Base-by-base conservation (phyloP, 1,140 invertebrate species). In the Bombus breviceps region DNA sequence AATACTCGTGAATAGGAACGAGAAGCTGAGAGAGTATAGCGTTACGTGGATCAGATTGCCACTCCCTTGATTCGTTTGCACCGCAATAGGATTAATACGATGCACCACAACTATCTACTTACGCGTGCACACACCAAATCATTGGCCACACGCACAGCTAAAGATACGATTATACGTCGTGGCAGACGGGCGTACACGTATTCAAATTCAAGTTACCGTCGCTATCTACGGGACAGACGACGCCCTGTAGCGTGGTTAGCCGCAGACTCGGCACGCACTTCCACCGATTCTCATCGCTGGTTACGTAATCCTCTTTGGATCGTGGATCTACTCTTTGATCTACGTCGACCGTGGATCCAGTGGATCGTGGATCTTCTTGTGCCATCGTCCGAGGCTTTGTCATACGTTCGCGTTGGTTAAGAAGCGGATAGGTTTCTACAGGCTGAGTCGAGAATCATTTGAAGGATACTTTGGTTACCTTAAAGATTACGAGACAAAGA, bases 221-320 rank as follows among this genome's bases (percentile, higher is more conserved):
- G 69, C 83, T 88, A 90, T 78, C 86, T 86, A 66, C 80, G 79
- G 87, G 83, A 82, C 76, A 89, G 87, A 53, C 88, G 59, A 82
- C 43, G 68, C 72, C 80, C 89, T 88, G 91, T 87, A 85, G 12
- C 91, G 90, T 81, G 90, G 90, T 91, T 90, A 92, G 88, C 92
- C 90, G 87, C 92, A 93, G 87, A 93, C 90, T 88, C 89, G 87
- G 89, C 89, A 90, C 84, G 81, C 82, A 79, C 77, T 87, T 80
- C 79, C 89, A 91, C 74, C 83, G 88, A 88, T 79, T 90, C 89
- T 92, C 90, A 92, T 92, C 90, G 87, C 84, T 72, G 83, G 85
- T 85, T 87, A 66, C 88, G 81, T 87, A 89, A 90, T 89, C 87
- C 80, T 86, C 83, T 89, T 89, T 85, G 41, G 64, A 59, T 74